Conservation (phyloP, 92 coral and sea anemone genomes). For the Epizoanthus scotinus region DNA sequence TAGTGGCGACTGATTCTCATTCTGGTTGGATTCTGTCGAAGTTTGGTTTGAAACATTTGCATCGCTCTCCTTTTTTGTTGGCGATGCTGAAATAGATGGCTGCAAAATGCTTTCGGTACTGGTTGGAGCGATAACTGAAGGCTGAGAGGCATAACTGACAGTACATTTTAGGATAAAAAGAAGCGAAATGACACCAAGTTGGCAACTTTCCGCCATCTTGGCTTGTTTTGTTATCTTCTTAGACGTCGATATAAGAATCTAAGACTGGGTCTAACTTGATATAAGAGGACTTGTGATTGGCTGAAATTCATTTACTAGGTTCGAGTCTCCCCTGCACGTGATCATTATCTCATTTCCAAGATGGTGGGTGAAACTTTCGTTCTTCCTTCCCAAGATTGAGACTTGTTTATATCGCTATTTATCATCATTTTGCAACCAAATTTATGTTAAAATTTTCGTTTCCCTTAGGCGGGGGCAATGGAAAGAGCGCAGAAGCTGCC, state of each 20-base stretch:
- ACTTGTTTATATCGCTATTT: slow-evolving; percentile 12
- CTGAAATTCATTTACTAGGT: neutral
- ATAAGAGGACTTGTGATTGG: slow-evolving; percentile 28
- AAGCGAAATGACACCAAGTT: neutral
- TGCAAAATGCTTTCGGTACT: slow-evolving; percentile 13
- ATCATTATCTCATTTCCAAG: slow-evolving; percentile 86
- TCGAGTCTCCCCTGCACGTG: slow-evolving; percentile 65
- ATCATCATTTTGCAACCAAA: neutral
- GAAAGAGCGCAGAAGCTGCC: slow-evolving; percentile 78
- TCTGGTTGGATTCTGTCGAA: neutral
- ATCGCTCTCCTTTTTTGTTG: neutral
- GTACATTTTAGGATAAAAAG: slow-evolving; percentile 5
- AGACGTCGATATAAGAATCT: neutral
- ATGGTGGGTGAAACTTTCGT: slow-evolving; percentile 77
- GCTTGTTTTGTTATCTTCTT: neutral
- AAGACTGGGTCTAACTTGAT: slow-evolving; percentile 24
- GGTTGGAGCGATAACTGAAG: slow-evolving; percentile 19
- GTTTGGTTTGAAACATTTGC: slow-evolving; percentile 18
- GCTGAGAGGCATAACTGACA: neutral
- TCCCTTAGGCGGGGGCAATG: slow-evolving; percentile 90
- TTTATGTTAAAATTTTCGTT: slow-evolving; percentile 6
- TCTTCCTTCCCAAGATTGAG: slow-evolving; percentile 14
- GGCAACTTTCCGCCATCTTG: slow-evolving; percentile 26
- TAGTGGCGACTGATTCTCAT: neutral
- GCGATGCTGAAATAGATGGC: slow-evolving; percentile 15